Base-by-base conservation (phyloP, 1,140 invertebrate genomes). In the Antheraea mylitta region DNA sequence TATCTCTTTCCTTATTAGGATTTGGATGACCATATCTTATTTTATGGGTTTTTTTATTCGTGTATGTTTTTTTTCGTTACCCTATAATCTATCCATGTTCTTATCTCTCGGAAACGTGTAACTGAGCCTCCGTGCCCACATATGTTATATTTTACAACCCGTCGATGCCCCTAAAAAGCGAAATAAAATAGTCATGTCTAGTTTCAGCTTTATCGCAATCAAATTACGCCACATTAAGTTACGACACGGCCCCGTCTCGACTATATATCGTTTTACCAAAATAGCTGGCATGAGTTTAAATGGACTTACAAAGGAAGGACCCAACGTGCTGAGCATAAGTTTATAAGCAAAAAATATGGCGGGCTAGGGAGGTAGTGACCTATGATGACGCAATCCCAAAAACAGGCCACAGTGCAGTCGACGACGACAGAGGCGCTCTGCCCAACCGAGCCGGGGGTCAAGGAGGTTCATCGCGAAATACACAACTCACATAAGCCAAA, bases 381-480 rank as follows among this genome's bases (percentile, higher is more conserved):
- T 91, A 90, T 83, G 87, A 88, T 91, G 87, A 91, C 89, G 89
- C 74, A 90, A 91, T 85, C 80, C 86, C 81, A 75, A 91, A 91
- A 91, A 90, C 87, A 89, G 87, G 83, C 89, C 89, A 86, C 78
- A 79, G 71, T 87, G 86, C 86, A 84, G 79, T 72, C 71, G 45
- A 53, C 45, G 45, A 66, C 7, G 62, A 30, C 69, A 69, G 67
- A 82, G 78, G 74, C 76, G 80, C 76, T 81, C 74, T 58, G 67
- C 62, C 76, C 79, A 66, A 36, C 48, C 18, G 38, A 36, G 22
- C 22, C 22, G 38, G 76, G 78, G 89, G 87, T 89, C 87, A 91
- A 90, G 89, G 87, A 79, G 74, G 87, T 85, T 89, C 85, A 88
- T 76, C 68, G 76, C 75, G 75, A 78, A 89, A 85, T 66, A 82